Evolutionary conservation across 1,140 invertebrate genomes (phyloP).

Genomic region (Spodoptera litura): DNA sequence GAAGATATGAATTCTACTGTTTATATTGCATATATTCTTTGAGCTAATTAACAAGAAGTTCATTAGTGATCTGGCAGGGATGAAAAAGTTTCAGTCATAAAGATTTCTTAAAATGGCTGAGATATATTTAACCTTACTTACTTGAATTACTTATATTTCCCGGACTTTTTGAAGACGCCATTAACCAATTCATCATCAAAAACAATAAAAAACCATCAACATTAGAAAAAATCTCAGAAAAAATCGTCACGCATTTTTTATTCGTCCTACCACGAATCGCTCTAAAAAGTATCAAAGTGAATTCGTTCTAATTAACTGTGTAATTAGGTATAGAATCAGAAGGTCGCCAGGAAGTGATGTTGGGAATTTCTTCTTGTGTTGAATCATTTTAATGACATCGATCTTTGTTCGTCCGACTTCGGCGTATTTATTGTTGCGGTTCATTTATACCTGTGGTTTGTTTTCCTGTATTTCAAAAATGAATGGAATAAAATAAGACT

Average conservation of each 20-base stretch:
- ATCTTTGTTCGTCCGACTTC: slow-evolving; percentile 31
- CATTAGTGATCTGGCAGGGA: too few species aligned
- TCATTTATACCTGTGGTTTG: not conserved
- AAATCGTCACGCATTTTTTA: slow-evolving; percentile 29
- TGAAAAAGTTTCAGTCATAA: too few species aligned
- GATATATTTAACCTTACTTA: too few species aligned
- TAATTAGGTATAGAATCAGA: slow-evolving; percentile 40
- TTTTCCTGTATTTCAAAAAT: slow-evolving; percentile 22
- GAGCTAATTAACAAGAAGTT: too few species aligned
- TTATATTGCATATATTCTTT: too few species aligned
- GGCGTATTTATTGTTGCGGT: slow-evolving; percentile 36
- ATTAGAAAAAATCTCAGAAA: not conserved
- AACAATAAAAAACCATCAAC: not conserved
- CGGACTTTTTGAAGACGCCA: not conserved
- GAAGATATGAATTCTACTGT: not conserved
- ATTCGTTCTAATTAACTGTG: slow-evolving; percentile 42
- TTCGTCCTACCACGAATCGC: not conserved
- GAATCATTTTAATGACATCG: slow-evolving; percentile 40
- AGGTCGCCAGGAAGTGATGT: slow-evolving; percentile 46
- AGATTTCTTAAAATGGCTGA: too few species aligned
- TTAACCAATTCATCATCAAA: slow-evolving; percentile 3
- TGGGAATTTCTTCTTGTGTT: slow-evolving; percentile 45
- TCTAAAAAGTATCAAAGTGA: slow-evolving; percentile 27
- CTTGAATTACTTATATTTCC: not conserved
- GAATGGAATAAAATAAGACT: slow-evolving; percentile 7